Evolutionary conservation across 1,140 invertebrate species (phyloP), one percentile per base, ranked within the genome.

Genomic region (Aphelinus atriplicis): DNA sequence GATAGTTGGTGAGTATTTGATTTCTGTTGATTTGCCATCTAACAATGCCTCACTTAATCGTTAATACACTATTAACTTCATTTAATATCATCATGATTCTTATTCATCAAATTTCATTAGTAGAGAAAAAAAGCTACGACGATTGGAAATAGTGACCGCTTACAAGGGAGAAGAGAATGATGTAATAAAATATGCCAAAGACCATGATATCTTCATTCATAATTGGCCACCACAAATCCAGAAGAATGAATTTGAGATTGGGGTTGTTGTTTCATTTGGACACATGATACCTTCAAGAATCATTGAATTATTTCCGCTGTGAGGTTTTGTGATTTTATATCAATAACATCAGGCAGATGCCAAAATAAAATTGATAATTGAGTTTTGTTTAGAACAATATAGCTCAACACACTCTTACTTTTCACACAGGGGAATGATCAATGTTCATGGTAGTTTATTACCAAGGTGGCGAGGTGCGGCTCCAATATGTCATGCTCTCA

Each of bases 401-500:
- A 26, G 26, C 55, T 75, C 71, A 60, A 45, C 57, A 47, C 60
- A 58, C 72, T 80, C 50, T 77, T 78, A 67, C 80, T 79, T 76
- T 89, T 26, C 26, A 26, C 90, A 78, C 81, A 97, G 95, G 85
- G 97, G 97, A 10, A 95, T 97, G 89, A 87, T 97, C 56, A 97
- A 97, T 90, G 92, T 98, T 1, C 97, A 99, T 88, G 95, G 92
- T 7, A 97, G 96, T 87, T 84, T 99, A 51, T 84, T 99, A 78
- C 97, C 97, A 47, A 89, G 94, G 76, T 99, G 96, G 95, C 89
- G 97, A 85, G 97, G 97, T 51, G 95, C 97, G 60, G 92, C 95
- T 7, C 96, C 96, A 3, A 93, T 98, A 62, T 90, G 94, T 77
- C 91, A 96, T 87, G 90, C 95, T n/a, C 88, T 97, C 69, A 90